A percentile compares a stretch with the other conserved stretches of the same genome.
Evolutionary conservation across 1,140 invertebrate genomes (phyloP).

Genomic region (Drosophila pandora): DNA sequence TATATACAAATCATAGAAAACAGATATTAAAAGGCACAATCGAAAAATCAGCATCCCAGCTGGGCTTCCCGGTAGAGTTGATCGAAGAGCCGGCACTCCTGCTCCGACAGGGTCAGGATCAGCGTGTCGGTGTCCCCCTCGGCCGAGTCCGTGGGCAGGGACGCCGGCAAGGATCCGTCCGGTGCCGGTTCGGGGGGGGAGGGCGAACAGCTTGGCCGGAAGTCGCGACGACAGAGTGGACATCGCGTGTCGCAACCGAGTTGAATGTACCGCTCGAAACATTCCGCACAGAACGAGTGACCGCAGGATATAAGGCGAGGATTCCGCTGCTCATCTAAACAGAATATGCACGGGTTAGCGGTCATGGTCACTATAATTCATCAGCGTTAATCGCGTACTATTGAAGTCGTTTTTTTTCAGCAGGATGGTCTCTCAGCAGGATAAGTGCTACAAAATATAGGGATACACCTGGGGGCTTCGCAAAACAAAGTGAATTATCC

Average conservation of each 20-base stretch:
- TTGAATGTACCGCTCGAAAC: conserved; percentile 47
- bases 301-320: conserved; percentile 49
- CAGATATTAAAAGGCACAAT: background rate
- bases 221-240: conserved; percentile 54
- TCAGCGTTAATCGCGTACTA: conserved; percentile 2
- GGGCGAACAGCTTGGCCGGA: conserved; percentile 31
- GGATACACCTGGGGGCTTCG: background rate
- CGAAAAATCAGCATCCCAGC: background rate
- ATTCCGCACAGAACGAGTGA: conserved; percentile 59
- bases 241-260: conserved; percentile 49
- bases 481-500: background rate
- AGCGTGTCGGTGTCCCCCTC: conserved; percentile 39
- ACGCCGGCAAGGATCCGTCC: background rate
- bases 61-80: conserved; percentile 37
- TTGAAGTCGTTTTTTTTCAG: background rate
- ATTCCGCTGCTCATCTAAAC: conserved; percentile 61
- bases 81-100: conserved; percentile 59
- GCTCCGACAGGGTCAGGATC: conserved; percentile 54
- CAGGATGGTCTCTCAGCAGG: background rate
- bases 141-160: background rate
- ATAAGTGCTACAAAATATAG: conserved; percentile 33
- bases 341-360: conserved; percentile 60
- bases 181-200: background rate
- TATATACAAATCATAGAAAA: background rate
- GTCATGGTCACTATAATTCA: conserved; percentile 33